These are phyloP conservation scores for Psittacula cyanocephala DNA, from an alignment of 2,113 vertebrate genomes.

Conservation along the genomic window DNA sequence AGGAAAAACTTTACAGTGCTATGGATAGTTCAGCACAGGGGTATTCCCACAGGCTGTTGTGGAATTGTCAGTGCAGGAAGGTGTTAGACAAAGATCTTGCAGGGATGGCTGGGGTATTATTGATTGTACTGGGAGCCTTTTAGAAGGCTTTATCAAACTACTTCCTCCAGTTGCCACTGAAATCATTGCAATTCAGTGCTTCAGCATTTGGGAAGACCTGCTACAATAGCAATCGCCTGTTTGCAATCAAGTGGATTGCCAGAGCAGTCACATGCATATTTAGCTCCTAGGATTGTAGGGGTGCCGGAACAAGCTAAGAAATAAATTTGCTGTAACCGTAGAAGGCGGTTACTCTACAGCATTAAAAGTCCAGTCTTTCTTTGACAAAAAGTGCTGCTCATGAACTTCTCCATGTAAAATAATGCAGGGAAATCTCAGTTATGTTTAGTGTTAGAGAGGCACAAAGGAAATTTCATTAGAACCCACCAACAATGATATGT, in stretches of 20 bases:
- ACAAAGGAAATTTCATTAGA: slow-evolving; percentile 1
- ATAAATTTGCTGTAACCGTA: not conserved
- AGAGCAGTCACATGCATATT: not conserved
- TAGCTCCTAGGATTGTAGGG: not conserved
- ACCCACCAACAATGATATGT: not conserved
- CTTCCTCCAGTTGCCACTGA: not conserved
- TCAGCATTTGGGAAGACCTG: not conserved
- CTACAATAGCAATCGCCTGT: not conserved
- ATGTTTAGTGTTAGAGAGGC: not conserved
- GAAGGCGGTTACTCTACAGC: not conserved
- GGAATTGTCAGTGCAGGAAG: not conserved
- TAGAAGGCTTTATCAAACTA: not conserved
- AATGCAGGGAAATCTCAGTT: not conserved
- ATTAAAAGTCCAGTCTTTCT: not conserved
- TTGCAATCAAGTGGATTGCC: not conserved
- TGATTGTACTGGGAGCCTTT: not conserved
- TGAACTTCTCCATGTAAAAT: not conserved
- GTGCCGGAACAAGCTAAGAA: not conserved
- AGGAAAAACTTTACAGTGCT: not conserved
- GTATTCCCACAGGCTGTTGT: not conserved
- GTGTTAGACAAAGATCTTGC: not conserved
- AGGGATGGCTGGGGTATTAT: not conserved
- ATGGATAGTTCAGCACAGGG: not conserved
- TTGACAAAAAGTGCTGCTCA: not conserved
- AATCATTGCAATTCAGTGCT: not conserved